Conservation (phyloP, 2,888 invertebrate genomes). For the Craniophora ligustri region DNA sequence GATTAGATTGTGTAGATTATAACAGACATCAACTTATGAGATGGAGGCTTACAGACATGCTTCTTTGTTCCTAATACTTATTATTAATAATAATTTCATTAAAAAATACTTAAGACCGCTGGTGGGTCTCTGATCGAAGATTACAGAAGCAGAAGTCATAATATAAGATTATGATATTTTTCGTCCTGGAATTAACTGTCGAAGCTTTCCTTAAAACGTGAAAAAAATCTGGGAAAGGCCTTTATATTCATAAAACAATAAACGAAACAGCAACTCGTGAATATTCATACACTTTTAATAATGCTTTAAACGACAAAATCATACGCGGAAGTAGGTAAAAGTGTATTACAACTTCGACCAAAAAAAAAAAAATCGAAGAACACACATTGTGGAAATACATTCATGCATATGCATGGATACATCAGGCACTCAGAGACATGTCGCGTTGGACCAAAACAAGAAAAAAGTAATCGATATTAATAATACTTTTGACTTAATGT, state of each 20-base stretch:
- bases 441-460: constrained; percentile 43
- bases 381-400: constrained; percentile 28
- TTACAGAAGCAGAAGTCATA: no score
- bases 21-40: no score
- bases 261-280: constrained; percentile 1
- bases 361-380: constrained; percentile 27
- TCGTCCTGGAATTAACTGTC: no score
- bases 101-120: no score
- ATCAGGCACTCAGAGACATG: constrained; percentile 15
- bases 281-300: constrained; percentile 22
- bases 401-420: constrained; percentile 26
- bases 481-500: constrained; percentile 53
- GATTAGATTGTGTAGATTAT: no score
- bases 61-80: no score
- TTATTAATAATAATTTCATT: no score
- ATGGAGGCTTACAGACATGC: no score
- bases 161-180: no score
- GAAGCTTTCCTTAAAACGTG: no score
- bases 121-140: no score
- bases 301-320: constrained; percentile 24
- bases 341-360: constrained; percentile 31
- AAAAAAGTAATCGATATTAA: constrained; percentile 55
- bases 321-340: constrained; percentile 36
- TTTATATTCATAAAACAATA: background rate
- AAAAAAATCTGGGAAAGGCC: no score